Evolutionary conservation across 2,797 vertebrate species (phyloP).

Genomic region (Acomys russatus): DNA sequence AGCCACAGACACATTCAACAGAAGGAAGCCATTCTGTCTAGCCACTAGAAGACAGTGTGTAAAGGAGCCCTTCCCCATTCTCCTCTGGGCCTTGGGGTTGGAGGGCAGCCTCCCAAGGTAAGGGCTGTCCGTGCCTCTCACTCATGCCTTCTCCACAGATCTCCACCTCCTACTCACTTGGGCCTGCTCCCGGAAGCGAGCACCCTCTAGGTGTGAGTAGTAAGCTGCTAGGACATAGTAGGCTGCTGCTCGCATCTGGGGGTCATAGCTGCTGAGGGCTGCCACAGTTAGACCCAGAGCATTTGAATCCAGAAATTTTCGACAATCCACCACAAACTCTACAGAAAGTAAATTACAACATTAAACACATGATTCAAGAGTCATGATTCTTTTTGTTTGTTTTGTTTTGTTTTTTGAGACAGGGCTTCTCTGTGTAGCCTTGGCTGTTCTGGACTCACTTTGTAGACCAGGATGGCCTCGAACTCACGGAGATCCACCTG

Average conservation of each 20-base stretch:
- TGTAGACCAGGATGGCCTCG: too few relatives aligned
- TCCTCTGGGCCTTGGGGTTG: not conserved
- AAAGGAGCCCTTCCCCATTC: not conserved
- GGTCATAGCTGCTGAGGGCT: constrained; percentile 96
- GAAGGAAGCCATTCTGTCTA: not conserved
- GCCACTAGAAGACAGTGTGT: not conserved
- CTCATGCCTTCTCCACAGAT: fast-evolving
- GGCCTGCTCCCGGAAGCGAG: constrained; percentile 93
- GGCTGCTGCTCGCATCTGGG: constrained; percentile 92
- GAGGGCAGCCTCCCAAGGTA: not conserved
- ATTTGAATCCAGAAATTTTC: constrained; percentile 95
- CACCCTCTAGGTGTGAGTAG: constrained; percentile 94
- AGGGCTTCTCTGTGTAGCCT: too few relatives aligned
- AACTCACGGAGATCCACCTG: too few relatives aligned
- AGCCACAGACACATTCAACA: not conserved
- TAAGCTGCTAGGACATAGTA: constrained; percentile 94
- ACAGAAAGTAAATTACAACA: not conserved
- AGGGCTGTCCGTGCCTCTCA: not conserved
- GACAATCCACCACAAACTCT: constrained; percentile 96
- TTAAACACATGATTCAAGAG: not conserved
- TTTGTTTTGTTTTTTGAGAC: too few relatives aligned
- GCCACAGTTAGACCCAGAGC: constrained; percentile 93
- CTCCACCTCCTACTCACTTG: constrained; percentile 89
- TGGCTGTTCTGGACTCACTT: too few relatives aligned
- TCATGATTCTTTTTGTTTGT: not conserved